phyloP scores from a whole-genome alignment of 1,140 invertebrate genomes.

The Dufourea novaeangliae region DNA sequence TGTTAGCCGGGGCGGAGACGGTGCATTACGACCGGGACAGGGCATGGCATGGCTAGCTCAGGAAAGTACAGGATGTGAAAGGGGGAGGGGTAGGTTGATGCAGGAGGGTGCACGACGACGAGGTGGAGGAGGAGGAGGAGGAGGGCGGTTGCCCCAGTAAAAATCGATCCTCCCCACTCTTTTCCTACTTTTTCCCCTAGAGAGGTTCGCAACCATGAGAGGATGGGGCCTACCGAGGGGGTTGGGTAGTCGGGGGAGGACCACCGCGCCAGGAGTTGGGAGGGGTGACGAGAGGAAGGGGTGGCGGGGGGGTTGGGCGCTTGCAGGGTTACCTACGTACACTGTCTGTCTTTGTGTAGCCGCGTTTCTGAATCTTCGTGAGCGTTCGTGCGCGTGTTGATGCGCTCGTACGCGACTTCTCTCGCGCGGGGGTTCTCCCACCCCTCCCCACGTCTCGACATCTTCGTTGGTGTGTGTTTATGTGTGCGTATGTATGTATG shows the following conservation, averaged over 20 bases:
- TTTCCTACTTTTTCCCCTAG: constrained; percentile 80
- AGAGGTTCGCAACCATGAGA: constrained; percentile 69
- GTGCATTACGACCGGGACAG: constrained; percentile 77
- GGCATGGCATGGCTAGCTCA: constrained; percentile 75
- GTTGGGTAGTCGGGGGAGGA: constrained; percentile 48
- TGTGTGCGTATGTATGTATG: too few species aligned
- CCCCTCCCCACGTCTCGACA: not conserved
- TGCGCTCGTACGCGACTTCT: constrained; percentile 34
- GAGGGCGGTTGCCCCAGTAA: constrained; percentile 80
- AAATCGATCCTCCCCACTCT: constrained; percentile 82
- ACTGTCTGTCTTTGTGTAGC: constrained; percentile 63
- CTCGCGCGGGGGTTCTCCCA: constrained; percentile 3
- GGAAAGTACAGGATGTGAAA: constrained; percentile 76
- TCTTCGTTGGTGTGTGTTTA: not conserved
- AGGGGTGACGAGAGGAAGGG: constrained; percentile 12
- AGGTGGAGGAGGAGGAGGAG: constrained; percentile 71
- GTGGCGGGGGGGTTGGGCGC: constrained; percentile 26
- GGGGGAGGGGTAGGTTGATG: constrained; percentile 63
- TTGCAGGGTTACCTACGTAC: constrained; percentile 63
- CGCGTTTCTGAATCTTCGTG: constrained; percentile 65
- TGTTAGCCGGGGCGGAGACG: constrained; percentile 65
- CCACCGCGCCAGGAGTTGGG: constrained; percentile 7
- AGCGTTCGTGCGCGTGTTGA: constrained; percentile 28
- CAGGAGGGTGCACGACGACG: constrained; percentile 73
- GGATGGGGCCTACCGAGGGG: constrained; percentile 60